These are phyloP conservation scores for Dryomyza anilis DNA, from an alignment of 2,888 invertebrate species.

Conservation along the genomic window DNA sequence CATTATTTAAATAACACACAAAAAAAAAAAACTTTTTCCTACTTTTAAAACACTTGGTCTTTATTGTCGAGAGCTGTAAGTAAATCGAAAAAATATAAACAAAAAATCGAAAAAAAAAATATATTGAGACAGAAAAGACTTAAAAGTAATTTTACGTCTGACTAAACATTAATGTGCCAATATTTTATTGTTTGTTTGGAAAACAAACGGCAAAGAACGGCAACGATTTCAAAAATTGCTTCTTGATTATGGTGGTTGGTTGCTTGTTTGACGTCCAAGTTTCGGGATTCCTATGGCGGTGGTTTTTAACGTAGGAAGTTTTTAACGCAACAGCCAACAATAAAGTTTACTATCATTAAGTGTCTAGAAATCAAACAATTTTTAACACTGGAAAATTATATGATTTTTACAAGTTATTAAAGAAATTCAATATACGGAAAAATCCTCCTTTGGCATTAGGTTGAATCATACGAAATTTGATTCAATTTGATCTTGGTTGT, in stretches of 20 bases:
- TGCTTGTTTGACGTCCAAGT: background rate
- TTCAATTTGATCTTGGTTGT: no score
- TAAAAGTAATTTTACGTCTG: conserved; percentile 62
- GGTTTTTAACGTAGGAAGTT: no score
- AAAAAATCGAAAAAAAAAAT: no score
- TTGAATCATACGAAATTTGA: no score
- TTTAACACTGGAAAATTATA: no score
- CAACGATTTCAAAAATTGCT: conserved; percentile 36
- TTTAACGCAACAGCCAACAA: conserved; percentile 5
- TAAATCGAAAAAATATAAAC: conserved; percentile 28
- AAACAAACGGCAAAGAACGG: conserved; percentile 41
- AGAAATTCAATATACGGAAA: no score
- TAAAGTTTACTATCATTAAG: conserved; percentile 2
- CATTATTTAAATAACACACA: conserved; percentile 43
- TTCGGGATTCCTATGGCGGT: conserved; percentile 3
- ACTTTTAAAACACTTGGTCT: background rate
- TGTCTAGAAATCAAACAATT: conserved; percentile 11
- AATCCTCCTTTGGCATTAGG: no score
- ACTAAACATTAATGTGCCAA: conserved; percentile 63
- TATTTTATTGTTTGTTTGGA: conserved; percentile 61
- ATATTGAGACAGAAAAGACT: conserved; percentile 54
- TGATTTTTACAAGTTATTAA: no score
- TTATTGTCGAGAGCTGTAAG: background rate
- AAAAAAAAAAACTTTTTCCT: conserved; percentile 30
- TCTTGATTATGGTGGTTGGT: conserved; percentile 42